Percentiles rank a stretch among this genome's conserved stretches.
These are phyloP conservation scores for Adela reaumurella DNA, from an alignment of 2,888 invertebrate species.

Conservation along the genomic window DNA sequence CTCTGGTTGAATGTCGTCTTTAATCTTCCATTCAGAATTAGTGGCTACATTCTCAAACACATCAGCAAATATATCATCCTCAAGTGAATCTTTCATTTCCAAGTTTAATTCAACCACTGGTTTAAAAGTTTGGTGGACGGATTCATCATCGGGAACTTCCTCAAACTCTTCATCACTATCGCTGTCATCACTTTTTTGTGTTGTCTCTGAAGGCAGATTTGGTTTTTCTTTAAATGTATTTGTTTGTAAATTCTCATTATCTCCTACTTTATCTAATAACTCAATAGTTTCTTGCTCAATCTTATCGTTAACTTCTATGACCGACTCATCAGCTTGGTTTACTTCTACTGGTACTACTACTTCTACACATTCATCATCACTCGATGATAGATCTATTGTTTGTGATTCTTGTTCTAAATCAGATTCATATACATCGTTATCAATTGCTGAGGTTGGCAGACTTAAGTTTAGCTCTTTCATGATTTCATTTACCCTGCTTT, in stretches of 20 bases:
- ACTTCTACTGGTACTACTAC: constrained; percentile 19
- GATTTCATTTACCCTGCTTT: constrained; percentile 26
- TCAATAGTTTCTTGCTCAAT: constrained; percentile 21
- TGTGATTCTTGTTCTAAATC: constrained; percentile 8
- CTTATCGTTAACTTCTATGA: constrained; percentile 3
- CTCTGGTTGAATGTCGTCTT: too few species aligned
- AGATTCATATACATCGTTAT: not conserved
- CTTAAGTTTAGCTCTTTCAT: constrained; percentile 34
- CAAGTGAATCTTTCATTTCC: constrained; percentile 25
- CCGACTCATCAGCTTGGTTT: too few species aligned
- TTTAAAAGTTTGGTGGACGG: constrained; percentile 19
- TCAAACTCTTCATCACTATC: constrained; percentile 51
- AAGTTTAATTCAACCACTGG: constrained; percentile 45
- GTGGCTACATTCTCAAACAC: constrained; percentile 40
- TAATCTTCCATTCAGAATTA: constrained; percentile 5
- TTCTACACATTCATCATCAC: constrained; percentile 41
- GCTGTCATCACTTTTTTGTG: not conserved
- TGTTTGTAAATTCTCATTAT: constrained; percentile 7
- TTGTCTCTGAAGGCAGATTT: constrained; percentile 2
- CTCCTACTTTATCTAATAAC: constrained; percentile 26
- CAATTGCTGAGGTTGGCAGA: constrained; percentile 17
- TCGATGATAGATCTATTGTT: constrained; percentile 24
- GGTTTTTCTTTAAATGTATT: not conserved
- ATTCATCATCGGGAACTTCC: constrained; percentile 41
- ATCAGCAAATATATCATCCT: constrained; percentile 72